Conservation (phyloP, 92 coral and sea anemone genomes). For the Siderastrea radians region DNA sequence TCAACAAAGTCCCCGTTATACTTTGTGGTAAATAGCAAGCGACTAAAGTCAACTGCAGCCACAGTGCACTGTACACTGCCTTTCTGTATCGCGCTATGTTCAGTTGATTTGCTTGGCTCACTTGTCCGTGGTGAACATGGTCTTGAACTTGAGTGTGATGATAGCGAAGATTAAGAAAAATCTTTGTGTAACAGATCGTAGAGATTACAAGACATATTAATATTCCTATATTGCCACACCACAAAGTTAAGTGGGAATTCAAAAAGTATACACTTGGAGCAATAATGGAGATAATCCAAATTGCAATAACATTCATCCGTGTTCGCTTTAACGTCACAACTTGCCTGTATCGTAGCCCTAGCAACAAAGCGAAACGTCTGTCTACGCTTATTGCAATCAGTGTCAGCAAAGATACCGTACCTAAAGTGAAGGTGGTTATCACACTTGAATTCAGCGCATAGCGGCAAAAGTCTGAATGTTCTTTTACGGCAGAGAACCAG, state of each 20-base stretch:
- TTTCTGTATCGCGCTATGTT: conserved; percentile 34
- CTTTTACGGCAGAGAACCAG: background rate
- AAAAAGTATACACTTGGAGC: background rate
- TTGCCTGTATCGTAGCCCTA: too few relatives aligned
- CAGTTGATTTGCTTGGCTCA: background rate
- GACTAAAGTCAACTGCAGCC: background rate
- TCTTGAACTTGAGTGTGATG: background rate
- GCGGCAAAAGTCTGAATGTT: background rate
- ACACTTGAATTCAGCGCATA: background rate
- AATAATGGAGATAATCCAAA: background rate
- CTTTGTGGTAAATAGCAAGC: background rate
- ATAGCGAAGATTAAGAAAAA: background rate
- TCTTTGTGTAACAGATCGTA: background rate
- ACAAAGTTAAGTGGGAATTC: background rate
- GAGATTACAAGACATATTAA: background rate
- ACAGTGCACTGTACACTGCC: conserved; percentile 12
- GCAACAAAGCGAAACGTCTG: too few relatives aligned
- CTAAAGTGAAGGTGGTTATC: too few relatives aligned
- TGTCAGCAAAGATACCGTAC: background rate
- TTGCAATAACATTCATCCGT: background rate
- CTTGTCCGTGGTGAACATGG: background rate
- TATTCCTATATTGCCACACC: background rate
- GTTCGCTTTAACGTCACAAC: background rate
- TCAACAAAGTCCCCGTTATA: background rate
- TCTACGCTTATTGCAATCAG: background rate